Conservation (phyloP, 2,113 vertebrate genomes). For the Origma solitaria region DNA sequence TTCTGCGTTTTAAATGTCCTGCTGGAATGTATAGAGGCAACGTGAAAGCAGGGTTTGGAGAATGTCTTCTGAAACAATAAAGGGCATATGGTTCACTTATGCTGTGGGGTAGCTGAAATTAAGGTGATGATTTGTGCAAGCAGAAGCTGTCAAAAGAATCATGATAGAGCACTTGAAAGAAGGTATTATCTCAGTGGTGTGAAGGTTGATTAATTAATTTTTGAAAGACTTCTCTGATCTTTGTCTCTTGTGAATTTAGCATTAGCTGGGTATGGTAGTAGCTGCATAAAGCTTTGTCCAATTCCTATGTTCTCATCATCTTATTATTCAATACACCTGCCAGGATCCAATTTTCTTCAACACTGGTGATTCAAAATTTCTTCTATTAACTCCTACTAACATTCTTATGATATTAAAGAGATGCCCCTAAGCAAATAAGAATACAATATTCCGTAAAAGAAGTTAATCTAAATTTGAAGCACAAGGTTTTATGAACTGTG, state of each 20-base stretch:
- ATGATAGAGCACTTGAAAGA: neutral
- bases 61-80: neutral
- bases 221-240: neutral
- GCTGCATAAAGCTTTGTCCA: neutral
- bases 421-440: slow-evolving; percentile 34
- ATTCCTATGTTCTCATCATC: neutral
- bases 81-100: neutral
- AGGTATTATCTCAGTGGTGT: neutral
- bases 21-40: neutral
- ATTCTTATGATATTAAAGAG: slow-evolving; percentile 36
- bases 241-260: neutral
- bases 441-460: slow-evolving; percentile 15
- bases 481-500: slow-evolving; percentile 15
- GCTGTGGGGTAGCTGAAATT: neutral
- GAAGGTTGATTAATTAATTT: neutral
- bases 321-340: neutral
- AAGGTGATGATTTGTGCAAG: neutral
- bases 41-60: neutral
- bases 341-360: slow-evolving; percentile 6
- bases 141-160: neutral
- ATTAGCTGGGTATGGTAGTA: neutral
- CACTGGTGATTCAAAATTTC: neutral
- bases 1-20: neutral
- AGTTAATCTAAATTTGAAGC: slow-evolving; percentile 31
- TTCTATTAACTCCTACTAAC: slow-evolving; percentile 32